Percentiles rank a stretch among this genome's conserved stretches.
Conservation (phyloP, 2,797 vertebrate species). For the Rhinella marina region DNA sequence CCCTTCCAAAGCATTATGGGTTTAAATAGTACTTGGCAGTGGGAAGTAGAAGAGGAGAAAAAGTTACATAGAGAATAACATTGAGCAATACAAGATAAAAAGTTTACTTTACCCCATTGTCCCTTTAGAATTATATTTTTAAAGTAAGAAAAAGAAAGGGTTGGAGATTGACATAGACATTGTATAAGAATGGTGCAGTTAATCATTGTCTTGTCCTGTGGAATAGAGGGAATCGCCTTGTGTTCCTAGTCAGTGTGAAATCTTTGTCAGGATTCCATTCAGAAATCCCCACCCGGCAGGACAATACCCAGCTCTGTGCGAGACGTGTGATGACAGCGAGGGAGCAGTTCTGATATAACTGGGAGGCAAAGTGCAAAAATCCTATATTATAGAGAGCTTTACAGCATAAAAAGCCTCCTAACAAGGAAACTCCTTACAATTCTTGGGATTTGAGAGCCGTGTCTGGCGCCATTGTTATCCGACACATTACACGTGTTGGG, state of each 20-base stretch:
- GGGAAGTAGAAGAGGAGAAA: background rate
- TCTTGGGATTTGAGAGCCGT: slow-evolving; percentile 32
- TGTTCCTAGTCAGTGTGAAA: slow-evolving; percentile 39
- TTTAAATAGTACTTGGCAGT: background rate
- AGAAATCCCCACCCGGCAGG: slow-evolving; percentile 37
- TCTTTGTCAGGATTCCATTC: slow-evolving; percentile 43
- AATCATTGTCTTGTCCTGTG: slow-evolving; percentile 16
- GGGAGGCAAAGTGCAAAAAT: slow-evolving; percentile 59
- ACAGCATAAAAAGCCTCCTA: slow-evolving; percentile 50
- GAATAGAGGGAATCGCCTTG: slow-evolving; percentile 24
- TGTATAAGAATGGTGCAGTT: slow-evolving; percentile 21
- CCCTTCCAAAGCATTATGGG: background rate
- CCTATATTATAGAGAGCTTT: slow-evolving; percentile 50
- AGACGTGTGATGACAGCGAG: slow-evolving; percentile 51
- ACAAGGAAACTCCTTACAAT: slow-evolving; percentile 58
- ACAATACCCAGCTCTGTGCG: slow-evolving; percentile 42
- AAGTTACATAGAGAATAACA: background rate
- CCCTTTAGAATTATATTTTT: background rate
- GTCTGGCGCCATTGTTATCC: slow-evolving; percentile 44
- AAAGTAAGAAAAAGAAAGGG: background rate
- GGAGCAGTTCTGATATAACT: slow-evolving; percentile 48
- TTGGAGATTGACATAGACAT: background rate
- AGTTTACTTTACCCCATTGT: slow-evolving; percentile 15
- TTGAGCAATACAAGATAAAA: background rate
- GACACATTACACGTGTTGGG: slow-evolving; percentile 49